Evolutionary conservation across 2,113 vertebrate genomes (phyloP).

Genomic region (Bubalus kerabau): DNA sequence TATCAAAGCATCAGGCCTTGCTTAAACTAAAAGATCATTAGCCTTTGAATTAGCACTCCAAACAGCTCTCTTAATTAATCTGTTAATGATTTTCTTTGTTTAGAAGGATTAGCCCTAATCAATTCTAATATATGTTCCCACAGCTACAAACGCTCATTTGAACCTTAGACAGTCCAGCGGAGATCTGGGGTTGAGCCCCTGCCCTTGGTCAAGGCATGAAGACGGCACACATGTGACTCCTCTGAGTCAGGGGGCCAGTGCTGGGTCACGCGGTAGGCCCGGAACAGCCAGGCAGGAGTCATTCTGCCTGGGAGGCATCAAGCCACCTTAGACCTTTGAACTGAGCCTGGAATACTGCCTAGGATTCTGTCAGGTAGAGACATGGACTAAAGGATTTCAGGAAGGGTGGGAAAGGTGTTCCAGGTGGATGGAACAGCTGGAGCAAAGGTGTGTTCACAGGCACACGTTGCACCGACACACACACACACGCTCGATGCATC

Average conservation of each 20-base stretch:
- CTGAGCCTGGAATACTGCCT: background rate
- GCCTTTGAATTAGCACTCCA: conserved; percentile 18
- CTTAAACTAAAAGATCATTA: conserved; percentile 51
- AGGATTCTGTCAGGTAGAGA: background rate
- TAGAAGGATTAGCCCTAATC: conserved; percentile 1
- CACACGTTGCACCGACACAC: background rate
- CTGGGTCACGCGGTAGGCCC: background rate
- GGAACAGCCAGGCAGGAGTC: background rate
- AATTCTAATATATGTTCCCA: background rate
- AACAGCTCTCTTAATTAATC: conserved; percentile 41
- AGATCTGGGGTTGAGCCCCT: background rate
- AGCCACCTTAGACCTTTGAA: background rate
- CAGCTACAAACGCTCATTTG: background rate
- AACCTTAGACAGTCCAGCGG: background rate
- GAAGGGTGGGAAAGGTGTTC: background rate
- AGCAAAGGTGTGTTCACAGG: background rate
- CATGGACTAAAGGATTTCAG: background rate
- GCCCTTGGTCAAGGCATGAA: background rate
- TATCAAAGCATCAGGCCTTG: conserved; percentile 46
- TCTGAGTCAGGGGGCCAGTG: background rate
- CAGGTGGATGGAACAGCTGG: background rate
- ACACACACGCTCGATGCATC: background rate
- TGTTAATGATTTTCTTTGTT: conserved; percentile 58
- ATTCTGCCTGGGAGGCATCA: background rate
- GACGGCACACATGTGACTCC: background rate